Evolutionary conservation across 1,140 invertebrate genomes (phyloP).

Genomic region (Tenebrio molitor): DNA sequence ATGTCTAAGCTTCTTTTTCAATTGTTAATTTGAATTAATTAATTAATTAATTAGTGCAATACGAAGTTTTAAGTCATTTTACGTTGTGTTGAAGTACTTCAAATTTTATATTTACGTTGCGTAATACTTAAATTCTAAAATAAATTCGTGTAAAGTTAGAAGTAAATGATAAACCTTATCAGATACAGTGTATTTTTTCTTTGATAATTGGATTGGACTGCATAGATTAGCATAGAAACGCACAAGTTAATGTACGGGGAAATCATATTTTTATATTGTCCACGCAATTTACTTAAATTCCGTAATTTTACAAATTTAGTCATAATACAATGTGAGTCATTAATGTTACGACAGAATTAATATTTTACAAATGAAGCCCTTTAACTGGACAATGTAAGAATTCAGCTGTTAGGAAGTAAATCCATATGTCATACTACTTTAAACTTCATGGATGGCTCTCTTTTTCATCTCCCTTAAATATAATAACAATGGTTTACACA

Average conservation of each 20-base stretch:
- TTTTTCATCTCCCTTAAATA: slow-evolving; percentile 19
- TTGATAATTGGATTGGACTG: slow-evolving; percentile 24
- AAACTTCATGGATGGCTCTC: slow-evolving; percentile 12
- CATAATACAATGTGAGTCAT: not conserved
- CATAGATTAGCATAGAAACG: slow-evolving; percentile 16
- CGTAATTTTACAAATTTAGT: not conserved
- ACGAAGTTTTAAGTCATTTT: slow-evolving; percentile 7
- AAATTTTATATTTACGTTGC: slow-evolving; percentile 15
- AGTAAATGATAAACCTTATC: no score
- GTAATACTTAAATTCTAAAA: no score
- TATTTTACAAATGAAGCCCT: not conserved
- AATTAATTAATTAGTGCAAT: not conserved
- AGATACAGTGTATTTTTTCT: no score
- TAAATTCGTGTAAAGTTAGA: no score
- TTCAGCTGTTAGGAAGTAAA: not conserved
- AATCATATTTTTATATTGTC: slow-evolving; percentile 34
- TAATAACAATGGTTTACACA: slow-evolving; percentile 6
- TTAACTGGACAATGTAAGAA: slow-evolving; percentile 26
- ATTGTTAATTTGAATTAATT: no score
- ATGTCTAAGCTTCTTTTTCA: slow-evolving; percentile 2
- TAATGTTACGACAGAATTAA: not conserved
- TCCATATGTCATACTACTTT: slow-evolving; percentile 15
- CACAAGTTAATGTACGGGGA: slow-evolving; percentile 25
- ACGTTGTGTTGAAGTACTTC: slow-evolving; percentile 26
- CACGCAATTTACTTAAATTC: slow-evolving; percentile 25